phyloP scores from a whole-genome alignment of 2,797 vertebrate species.

The Artibeus lituratus region DNA sequence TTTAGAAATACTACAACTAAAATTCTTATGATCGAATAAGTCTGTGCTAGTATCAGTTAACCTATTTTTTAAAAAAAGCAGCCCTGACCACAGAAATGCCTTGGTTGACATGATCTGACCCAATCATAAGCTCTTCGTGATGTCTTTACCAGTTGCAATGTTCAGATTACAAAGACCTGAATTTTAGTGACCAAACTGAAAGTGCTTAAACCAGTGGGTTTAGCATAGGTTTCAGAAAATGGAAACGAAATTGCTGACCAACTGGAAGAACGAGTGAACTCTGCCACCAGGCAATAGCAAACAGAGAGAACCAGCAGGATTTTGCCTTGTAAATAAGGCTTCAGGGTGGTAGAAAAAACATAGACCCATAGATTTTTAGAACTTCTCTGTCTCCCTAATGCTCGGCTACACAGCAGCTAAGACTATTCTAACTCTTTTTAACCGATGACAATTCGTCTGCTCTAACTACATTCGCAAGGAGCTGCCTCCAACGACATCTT shows the following conservation, averaged over 20 bases:
- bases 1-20: neutral
- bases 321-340: neutral
- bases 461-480: neutral
- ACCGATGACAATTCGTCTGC: neutral
- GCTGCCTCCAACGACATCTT: neutral
- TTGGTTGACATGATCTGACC: neutral
- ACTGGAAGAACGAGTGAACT: neutral
- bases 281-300: neutral
- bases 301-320: neutral
- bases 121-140: neutral
- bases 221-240: neutral
- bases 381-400: neutral
- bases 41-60: neutral
- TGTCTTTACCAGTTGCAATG: neutral
- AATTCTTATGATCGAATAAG: neutral
- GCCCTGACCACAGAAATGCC: neutral
- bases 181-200: neutral
- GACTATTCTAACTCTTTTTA: neutral
- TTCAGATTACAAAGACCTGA: neutral
- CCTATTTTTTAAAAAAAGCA: no score
- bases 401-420: neutral
- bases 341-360: neutral
- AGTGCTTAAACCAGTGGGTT: neutral
- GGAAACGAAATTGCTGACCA: neutral
- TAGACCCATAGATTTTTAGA: neutral